Conservation (phyloP, 2,888 invertebrate genomes). For the Drosophila sordidapex region DNA sequence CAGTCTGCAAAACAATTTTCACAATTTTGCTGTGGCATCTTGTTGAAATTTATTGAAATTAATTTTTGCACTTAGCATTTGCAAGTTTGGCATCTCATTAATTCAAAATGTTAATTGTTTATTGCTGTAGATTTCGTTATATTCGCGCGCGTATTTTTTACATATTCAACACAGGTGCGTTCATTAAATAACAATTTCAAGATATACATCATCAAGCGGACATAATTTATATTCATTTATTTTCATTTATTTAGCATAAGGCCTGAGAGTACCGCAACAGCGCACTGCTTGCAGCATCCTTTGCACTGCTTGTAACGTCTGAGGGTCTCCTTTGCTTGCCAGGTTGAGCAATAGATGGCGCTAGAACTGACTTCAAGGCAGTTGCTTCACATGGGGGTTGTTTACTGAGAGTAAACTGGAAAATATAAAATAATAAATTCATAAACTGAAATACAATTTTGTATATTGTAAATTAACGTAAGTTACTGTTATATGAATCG, state of each 20-base stretch:
- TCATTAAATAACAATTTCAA: constrained; percentile 4
- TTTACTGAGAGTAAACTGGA: neutral
- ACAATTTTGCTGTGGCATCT: constrained; percentile 53
- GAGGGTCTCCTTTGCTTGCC: constrained; percentile 31
- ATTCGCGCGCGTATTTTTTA: constrained; percentile 20
- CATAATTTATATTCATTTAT: constrained; percentile 11
- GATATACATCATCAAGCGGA: neutral
- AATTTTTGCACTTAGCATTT: constrained; percentile 65
- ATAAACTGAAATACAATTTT: no score
- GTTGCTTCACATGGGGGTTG: neutral
- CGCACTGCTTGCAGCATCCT: constrained; percentile 70
- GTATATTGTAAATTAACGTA: neutral
- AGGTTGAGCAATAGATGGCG: constrained; percentile 61
- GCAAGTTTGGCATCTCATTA: constrained; percentile 40
- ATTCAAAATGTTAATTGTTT: constrained; percentile 52
- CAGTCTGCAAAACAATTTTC: constrained; percentile 51
- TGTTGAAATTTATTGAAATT: constrained; percentile 67
- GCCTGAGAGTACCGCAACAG: neutral
- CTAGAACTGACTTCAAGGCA: neutral
- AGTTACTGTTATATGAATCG: neutral
- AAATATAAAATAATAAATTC: neutral
- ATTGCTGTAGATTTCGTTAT: constrained; percentile 22
- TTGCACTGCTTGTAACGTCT: constrained; percentile 56
- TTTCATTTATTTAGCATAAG: constrained; percentile 3
- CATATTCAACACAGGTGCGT: constrained; percentile 13